These are phyloP conservation scores for Aphis craccivora DNA, from an alignment of 1,140 invertebrate genomes.

Conservation along the genomic window DNA sequence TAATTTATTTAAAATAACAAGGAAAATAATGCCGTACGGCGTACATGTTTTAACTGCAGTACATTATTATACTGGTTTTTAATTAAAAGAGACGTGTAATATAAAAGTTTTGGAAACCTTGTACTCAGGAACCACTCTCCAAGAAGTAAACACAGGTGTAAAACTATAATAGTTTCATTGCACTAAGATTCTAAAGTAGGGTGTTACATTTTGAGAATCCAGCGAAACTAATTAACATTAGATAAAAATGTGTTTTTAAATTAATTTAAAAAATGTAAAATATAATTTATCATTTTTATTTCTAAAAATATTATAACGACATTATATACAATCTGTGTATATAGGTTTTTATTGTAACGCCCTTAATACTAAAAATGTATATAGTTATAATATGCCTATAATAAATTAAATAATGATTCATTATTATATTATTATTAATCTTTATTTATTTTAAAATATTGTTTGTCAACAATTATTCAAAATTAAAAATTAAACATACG, in stretches of 20 bases:
- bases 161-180: background rate
- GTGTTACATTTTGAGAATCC: background rate
- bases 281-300: background rate
- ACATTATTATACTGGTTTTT: background rate
- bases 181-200: background rate
- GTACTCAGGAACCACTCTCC: background rate
- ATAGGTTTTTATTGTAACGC: background rate
- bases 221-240: background rate
- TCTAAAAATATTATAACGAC: background rate
- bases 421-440: background rate
- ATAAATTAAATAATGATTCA: background rate
- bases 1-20: background rate
- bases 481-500: background rate
- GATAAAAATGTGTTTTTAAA: background rate
- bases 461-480: background rate
- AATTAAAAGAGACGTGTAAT: background rate
- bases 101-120: background rate
- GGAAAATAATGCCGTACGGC: background rate
- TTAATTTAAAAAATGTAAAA: background rate
- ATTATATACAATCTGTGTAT: background rate
- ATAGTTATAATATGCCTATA: background rate
- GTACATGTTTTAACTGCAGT: background rate
- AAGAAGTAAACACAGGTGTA: background rate
- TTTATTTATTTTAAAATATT: background rate
- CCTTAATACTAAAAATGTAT: background rate